phyloP scores from a whole-genome alignment of 2,113 vertebrate species.

The Planiliza haematocheilus region DNA sequence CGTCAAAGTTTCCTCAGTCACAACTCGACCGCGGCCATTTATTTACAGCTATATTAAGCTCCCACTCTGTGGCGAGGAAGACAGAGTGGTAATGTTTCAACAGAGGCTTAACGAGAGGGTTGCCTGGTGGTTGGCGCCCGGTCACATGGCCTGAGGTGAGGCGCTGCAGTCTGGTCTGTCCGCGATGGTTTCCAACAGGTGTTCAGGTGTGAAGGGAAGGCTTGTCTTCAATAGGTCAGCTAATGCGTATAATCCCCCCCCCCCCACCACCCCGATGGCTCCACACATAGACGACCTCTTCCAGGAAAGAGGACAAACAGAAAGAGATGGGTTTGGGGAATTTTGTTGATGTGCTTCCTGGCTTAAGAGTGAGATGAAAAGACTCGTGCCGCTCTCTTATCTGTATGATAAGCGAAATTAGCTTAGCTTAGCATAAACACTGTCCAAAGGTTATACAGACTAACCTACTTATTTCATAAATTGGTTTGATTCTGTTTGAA shows the following conservation, averaged over 20 bases:
- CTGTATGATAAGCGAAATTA: neutral
- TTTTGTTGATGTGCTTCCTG: neutral
- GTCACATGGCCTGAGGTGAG: conserved; percentile 28
- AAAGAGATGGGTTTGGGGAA: neutral
- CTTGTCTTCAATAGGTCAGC: conserved; percentile 47
- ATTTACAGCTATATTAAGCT: conserved; percentile 64
- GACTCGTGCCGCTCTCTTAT: neutral
- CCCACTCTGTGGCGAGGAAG: conserved; percentile 4
- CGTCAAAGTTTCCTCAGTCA: conserved; percentile 5
- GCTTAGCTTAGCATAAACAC: conserved; percentile 2
- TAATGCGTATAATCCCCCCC: conserved; percentile 54
- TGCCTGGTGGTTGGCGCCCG: neutral
- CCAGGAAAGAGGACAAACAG: conserved; percentile 16
- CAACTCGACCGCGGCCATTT: conserved; percentile 27
- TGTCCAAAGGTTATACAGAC: neutral
- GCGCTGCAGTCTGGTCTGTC: neutral
- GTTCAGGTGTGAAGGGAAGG: conserved; percentile 67
- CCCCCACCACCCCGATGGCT: neutral
- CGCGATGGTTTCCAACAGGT: conserved; percentile 67
- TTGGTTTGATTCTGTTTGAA: too few relatives aligned
- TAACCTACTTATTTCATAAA: too few relatives aligned
- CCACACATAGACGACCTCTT: conserved; percentile 16
- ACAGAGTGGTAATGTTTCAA: conserved; percentile 37
- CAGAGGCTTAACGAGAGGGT: conserved; percentile 25
- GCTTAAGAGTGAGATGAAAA: neutral